Evolutionary conservation across 2,113 vertebrate species (phyloP).

Genomic region (Zapus hudsonius): DNA sequence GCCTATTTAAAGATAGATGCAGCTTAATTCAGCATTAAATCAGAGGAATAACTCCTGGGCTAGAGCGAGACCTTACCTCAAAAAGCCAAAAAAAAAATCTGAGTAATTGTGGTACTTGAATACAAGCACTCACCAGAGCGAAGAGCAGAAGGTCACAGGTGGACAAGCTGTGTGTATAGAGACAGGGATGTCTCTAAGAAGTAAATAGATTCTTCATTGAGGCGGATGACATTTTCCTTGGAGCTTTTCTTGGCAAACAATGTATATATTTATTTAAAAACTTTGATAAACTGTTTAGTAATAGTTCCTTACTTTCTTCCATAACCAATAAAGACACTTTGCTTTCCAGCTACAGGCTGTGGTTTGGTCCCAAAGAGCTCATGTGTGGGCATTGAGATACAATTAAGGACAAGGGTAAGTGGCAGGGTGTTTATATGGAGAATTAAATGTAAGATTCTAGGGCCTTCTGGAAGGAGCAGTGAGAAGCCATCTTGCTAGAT

Average conservation of each 20-base stretch:
- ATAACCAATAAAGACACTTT: neutral
- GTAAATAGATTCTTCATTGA: neutral
- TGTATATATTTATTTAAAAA: neutral
- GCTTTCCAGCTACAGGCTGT: neutral
- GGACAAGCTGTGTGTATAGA: neutral
- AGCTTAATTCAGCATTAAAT: neutral
- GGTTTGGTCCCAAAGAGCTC: neutral
- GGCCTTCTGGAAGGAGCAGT: neutral
- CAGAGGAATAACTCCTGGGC: too few species aligned
- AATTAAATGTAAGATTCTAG: neutral
- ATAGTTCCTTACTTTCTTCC: neutral
- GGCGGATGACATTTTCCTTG: neutral
- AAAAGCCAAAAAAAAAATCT: too few species aligned
- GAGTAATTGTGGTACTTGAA: too few species aligned
- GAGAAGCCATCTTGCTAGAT: neutral
- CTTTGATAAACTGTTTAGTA: neutral
- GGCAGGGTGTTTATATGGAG: neutral
- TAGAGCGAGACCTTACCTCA: too few species aligned
- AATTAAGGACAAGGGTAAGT: neutral
- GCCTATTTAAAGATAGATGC: constrained; percentile 37
- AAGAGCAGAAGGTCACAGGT: neutral
- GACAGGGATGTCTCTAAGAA: neutral
- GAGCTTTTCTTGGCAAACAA: constrained; percentile 11
- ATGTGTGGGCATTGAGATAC: neutral
- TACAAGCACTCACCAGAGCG: too few species aligned